These are phyloP conservation scores for Arenaria interpres DNA, from an alignment of 2,113 vertebrate species.

Conservation along the genomic window DNA sequence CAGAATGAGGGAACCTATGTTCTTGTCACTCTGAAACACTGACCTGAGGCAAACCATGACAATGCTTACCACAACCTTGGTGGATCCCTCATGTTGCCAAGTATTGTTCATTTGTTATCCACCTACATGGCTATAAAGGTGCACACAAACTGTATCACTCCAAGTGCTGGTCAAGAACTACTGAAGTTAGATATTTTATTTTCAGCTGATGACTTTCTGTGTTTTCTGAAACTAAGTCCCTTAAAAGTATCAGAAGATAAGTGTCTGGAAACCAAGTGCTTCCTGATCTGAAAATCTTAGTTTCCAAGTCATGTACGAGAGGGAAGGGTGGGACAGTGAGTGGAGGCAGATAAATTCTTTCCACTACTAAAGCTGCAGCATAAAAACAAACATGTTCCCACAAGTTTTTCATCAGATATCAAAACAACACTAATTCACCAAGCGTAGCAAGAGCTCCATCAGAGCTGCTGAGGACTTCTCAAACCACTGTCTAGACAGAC, in stretches of 20 bases:
- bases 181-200: not conserved
- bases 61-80: not conserved
- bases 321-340: not conserved
- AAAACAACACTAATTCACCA: not conserved
- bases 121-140: accelerated
- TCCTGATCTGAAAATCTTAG: not conserved
- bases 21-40: not conserved
- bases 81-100: not conserved
- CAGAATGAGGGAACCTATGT: accelerated
- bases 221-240: not conserved
- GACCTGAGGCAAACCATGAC: not conserved
- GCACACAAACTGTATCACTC: not conserved
- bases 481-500: not conserved
- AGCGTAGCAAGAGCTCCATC: not conserved
- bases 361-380: not conserved
- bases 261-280: not conserved
- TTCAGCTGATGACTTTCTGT: not conserved
- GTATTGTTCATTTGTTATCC: not conserved
- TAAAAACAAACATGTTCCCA: not conserved
- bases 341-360: not conserved
- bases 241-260: not conserved
- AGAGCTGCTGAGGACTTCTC: not conserved
- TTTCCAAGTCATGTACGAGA: not conserved
- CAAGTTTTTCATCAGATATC: constrained; percentile 11
- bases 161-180: not conserved